Evolutionary conservation across 2,113 vertebrate species (phyloP), one percentile per base, ranked within the genome.

Genomic region (Ptilorrhoa leucosticta): DNA sequence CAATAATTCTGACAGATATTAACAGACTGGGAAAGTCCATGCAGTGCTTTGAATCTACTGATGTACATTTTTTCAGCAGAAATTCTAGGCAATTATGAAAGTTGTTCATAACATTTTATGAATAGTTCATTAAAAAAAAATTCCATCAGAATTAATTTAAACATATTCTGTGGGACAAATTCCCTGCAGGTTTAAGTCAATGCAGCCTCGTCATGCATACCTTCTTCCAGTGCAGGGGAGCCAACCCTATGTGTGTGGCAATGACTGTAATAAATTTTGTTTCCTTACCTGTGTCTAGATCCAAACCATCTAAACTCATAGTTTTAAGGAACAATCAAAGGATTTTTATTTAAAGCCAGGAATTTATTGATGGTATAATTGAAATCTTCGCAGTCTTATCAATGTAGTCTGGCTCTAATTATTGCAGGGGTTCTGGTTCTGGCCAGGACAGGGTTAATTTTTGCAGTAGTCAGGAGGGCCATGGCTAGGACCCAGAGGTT

Each of bases 81-180:
- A 90, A 88, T 90, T 90, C 68, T 60, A 77, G 39, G 64, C 64
- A 90, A 71, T 83, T 90, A 64, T 66, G 22, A 89, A 90, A 92
- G 42, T 28, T 51, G 9, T 45, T 95, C 33, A 86, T 92, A 93
- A 64, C 2, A 86, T 73, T 96, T 92, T 83, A 90, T 81, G 64
- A 92, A 83, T 66, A 86, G 75, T 47, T 96, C 47, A 86, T 92
- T 91, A 39, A 57, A 91, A 89, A 45, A 28, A 87, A 72, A 80
- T 9, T 73, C 40, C n/a, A 86, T 5, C 7, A 88, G 53, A 88
- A 94, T 85, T 95, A 77, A 94, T 94, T 81, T 83, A 70, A 91
- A 86, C 63, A 48, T 70, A 23, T 76, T 39, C 33, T 44, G 15
- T 63, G 76, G 56, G 75, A 80, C 17, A 77, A 44, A 93, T 80